Percentiles rank a stretch among this genome's conserved stretches.
Evolutionary conservation across 2,888 invertebrate species (phyloP).

Genomic region (Acrocyrtus sp.): DNA sequence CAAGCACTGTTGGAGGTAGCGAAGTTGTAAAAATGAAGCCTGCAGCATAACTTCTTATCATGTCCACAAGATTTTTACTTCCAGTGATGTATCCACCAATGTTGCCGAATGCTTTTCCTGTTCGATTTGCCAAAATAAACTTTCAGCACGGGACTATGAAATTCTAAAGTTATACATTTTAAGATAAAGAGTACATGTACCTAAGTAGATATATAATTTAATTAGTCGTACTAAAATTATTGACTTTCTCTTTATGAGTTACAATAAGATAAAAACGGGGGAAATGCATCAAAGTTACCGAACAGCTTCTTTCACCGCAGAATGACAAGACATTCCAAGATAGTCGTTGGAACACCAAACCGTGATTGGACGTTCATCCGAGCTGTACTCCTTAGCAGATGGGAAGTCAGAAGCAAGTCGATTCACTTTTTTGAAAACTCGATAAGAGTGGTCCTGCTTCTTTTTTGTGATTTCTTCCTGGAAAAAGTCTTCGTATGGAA

Average conservation of each 20-base stretch:
- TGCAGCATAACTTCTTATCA: conserved; percentile 92
- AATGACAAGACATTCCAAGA: conserved; percentile 95
- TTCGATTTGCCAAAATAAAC: conserved; percentile 68
- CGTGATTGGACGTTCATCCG: conserved; percentile 84
- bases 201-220: background rate
- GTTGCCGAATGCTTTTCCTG: conserved; percentile 92
- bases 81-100: conserved; percentile 90
- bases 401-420: conserved; percentile 89
- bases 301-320: conserved; percentile 83
- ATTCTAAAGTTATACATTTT: too few species aligned
- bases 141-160: background rate
- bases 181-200: too few species aligned
- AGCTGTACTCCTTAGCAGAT: conserved; percentile 83
- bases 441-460: conserved; percentile 93
- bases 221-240: too few species aligned
- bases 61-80: conserved; percentile 81
- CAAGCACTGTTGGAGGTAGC: conserved; percentile 90
- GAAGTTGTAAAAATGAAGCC: conserved; percentile 99
- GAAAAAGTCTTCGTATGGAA: conserved; percentile 89
- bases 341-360: conserved; percentile 99
- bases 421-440: conserved; percentile 94
- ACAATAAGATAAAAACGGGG: too few species aligned
- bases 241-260: too few species aligned
- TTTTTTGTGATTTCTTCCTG: conserved; percentile 89
- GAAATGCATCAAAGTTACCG: conserved; percentile 67